Base-by-base conservation (phyloP, 2,797 vertebrate species). In the Balearica regulorum region DNA sequence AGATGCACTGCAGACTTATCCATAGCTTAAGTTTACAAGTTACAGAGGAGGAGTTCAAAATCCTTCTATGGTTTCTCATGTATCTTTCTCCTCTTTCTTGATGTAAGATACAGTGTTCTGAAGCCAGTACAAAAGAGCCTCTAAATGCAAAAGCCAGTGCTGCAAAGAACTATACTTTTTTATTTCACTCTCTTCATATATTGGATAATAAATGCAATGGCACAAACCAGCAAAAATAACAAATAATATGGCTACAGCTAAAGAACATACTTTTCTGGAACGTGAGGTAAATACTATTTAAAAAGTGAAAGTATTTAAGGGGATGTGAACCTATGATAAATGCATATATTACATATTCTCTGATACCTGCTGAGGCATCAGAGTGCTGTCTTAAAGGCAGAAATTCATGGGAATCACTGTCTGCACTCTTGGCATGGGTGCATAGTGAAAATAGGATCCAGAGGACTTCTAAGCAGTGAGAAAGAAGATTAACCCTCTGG, bases 281-380 rank as follows among this genome's bases (percentile, higher is more conserved):
- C 37, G 49, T 46, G 58, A 96, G n/a, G 57, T 75, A 96, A 94
- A 93, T 70, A 73, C 35, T 76, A 53, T 61, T 97, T 89, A 93
- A 94, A 89, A 43, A 76, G 3, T 48, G 29, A 86, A 24, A 49
- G 10, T 31, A 53, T 89, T 93, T 87, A 87, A 71, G 43, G 18
- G 31, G 16, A 46, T 89, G 49, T 87, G 66, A 87, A 61, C 53
- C 58, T 89, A 37, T 79, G 48, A 73, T 70, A 94, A 84, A 86
- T 53, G 15, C 41, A 28, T 76, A 43, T 77, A 60, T 87, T 90
- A 21, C 9, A 31, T 92, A 61, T 51, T 66, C 55, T 83, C 91
- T 94, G 49, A 54, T 77, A 73, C 16, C 81, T 91, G n/a, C 39
- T 88, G 70, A 87, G 46, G 54, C 44, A 53, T 79, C 28, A 51